Percentiles rank a stretch among this genome's conserved stretches.
These are phyloP conservation scores for Artemia sp. DNA, from an alignment of 2,888 invertebrate species.

Conservation along the genomic window DNA sequence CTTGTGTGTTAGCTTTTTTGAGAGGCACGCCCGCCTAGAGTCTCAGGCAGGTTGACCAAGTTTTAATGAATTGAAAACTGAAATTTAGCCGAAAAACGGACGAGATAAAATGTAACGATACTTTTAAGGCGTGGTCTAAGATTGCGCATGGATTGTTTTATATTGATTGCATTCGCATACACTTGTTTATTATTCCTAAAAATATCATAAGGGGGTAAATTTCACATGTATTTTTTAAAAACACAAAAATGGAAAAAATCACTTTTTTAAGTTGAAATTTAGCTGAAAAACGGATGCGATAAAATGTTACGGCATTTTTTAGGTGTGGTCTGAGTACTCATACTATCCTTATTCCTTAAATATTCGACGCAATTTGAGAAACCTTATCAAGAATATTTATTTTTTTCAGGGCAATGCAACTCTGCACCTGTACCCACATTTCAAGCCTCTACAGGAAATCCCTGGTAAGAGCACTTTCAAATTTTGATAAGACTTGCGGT, in stretches of 20 bases:
- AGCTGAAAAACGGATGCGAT: not conserved
- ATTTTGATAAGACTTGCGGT: no score
- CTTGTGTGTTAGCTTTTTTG: no score
- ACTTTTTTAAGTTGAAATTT: not conserved
- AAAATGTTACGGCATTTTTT: constrained; percentile 13
- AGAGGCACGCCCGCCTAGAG: no score
- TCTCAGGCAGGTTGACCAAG: no score
- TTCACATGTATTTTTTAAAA: not conserved
- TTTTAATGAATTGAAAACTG: no score
- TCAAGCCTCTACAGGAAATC: constrained; percentile 38
- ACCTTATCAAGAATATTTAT: constrained; percentile 4
- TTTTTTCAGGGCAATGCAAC: constrained; percentile 39
- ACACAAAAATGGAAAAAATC: not conserved
- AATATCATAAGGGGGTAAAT: no score
- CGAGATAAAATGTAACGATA: no score
- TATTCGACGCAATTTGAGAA: constrained; percentile 1
- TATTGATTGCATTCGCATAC: no score
- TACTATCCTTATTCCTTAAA: not conserved
- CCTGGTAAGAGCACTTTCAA: constrained; percentile 31
- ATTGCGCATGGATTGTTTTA: no score
- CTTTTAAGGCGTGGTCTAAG: no score
- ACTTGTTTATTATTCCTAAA: no score
- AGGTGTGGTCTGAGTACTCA: not conserved
- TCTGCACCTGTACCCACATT: constrained; percentile 39
- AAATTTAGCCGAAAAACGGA: no score